Evolutionary conservation across 2,888 invertebrate genomes (phyloP).

Genomic region (Scrobipalpa atriplicella): DNA sequence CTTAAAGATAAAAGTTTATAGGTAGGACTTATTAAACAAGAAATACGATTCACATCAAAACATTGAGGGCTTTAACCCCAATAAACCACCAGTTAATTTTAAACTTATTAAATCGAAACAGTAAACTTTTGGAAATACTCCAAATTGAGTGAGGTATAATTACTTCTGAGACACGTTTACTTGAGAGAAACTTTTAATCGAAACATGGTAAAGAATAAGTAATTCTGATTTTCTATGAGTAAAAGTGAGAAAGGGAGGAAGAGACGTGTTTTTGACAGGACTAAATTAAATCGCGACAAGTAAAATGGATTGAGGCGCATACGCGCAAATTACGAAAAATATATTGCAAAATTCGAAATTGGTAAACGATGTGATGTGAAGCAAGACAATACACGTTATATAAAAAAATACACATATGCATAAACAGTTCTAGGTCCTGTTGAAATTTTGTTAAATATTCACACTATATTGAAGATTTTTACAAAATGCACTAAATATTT

Average conservation of each 20-base stretch:
- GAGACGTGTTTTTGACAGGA: background rate
- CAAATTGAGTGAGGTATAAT: background rate
- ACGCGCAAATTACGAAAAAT: background rate
- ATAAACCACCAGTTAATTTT: background rate
- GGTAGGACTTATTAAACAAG: too few relatives aligned
- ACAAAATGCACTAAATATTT: too few relatives aligned
- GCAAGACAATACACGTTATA: too few relatives aligned
- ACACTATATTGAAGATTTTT: too few relatives aligned
- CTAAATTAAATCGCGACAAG: too few relatives aligned
- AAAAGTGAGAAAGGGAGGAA: background rate
- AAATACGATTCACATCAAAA: background rate
- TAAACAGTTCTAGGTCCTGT: too few relatives aligned
- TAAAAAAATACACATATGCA: too few relatives aligned
- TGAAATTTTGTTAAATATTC: too few relatives aligned
- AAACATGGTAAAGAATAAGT: background rate
- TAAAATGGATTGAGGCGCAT: too few relatives aligned
- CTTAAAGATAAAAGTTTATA: too few relatives aligned
- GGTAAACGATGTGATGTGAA: too few relatives aligned
- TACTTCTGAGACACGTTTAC: too few relatives aligned
- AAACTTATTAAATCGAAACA: background rate
- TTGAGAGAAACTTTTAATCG: slow-evolving; percentile 12
- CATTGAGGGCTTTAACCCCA: background rate
- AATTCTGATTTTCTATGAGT: background rate
- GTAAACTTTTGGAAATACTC: background rate
- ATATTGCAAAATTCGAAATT: background rate